Evolutionary conservation across 1,140 invertebrate species (phyloP), one percentile per base, ranked within the genome.

Genomic region (Lamellibrachia luymesi): DNA sequence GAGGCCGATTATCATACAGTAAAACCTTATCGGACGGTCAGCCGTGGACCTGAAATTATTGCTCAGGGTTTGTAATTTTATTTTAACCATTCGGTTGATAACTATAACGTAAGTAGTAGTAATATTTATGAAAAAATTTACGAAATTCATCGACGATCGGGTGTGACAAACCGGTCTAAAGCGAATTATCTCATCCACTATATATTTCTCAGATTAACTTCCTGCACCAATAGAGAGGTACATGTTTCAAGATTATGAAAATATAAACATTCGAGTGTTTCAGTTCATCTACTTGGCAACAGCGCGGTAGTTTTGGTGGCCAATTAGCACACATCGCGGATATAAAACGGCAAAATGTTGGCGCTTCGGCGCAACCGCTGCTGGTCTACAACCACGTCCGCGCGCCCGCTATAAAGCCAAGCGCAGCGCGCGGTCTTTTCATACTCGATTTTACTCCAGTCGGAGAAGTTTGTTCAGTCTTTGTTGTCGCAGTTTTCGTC

Each of bases 401-500:
- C 90, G 90, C 90, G 90, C 27, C 1, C 50, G 27, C 13, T 91
- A 91, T 91, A 91, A 50, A 91, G 90, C 90, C 49, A 0, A 50
- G 90, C 13, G 38, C 38, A 91, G 49, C 27, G 90, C 50, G 49
- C 50, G 50, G 49, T 91, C 7, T 91, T 51, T 91, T 49, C 50
- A 50, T 91, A 51, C 50, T 91, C 27, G 90, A 50, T 25, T 49
- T 7, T 49, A 7, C 38, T 49, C 50, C 13, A 51, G 50, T 91
- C 90, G 1, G 8, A 49, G 90, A 91, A 49, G 13, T 91, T 91
- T 91, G 90, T 25, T 49, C 2, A 91, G 5, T 91, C 13, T 38
- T 10, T n/a, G 27, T 91, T 1, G 90, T 38, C 90, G 50, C 4
- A 10, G 49, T 91, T 22, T 93, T 94, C 13, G 93, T 94, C 80